These are phyloP conservation scores for Brachypterus glaber DNA, from an alignment of 2,888 invertebrate genomes.

Conservation along the genomic window DNA sequence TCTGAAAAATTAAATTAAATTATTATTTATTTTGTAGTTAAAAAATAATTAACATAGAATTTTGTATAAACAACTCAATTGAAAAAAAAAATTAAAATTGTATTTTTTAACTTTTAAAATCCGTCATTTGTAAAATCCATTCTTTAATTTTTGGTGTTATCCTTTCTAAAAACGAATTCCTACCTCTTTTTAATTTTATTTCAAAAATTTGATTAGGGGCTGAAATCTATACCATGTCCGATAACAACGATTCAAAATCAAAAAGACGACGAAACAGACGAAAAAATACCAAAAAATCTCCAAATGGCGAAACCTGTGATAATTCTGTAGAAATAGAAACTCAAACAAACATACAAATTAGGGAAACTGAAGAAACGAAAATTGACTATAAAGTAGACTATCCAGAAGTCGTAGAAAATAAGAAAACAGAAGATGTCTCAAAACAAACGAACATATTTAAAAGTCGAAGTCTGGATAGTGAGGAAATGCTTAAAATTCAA, in stretches of 20 bases:
- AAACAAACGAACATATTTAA: slow-evolving; percentile 24
- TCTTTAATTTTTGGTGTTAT: too few relatives aligned
- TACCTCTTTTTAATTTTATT: too few relatives aligned
- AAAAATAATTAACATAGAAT: too few relatives aligned
- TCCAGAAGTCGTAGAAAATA: slow-evolving; percentile 25
- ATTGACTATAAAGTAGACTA: slow-evolving; percentile 37
- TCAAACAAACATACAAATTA: slow-evolving; percentile 8
- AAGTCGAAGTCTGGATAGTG: slow-evolving; percentile 38
- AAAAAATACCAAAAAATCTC: slow-evolving; percentile 12
- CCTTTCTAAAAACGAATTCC: too few relatives aligned
- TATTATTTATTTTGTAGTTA: too few relatives aligned
- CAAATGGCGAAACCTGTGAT: slow-evolving; percentile 6
- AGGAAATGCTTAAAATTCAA: slow-evolving; percentile 36
- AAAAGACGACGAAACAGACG: not conserved
- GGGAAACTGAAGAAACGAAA: slow-evolving; percentile 16
- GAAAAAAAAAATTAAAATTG: too few relatives aligned
- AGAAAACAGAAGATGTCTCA: slow-evolving; percentile 9
- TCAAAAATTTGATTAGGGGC: too few relatives aligned
- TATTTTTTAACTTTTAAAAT: too few relatives aligned
- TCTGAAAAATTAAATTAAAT: too few relatives aligned
- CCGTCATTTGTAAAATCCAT: too few relatives aligned
- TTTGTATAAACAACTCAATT: too few relatives aligned
- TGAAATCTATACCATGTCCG: too few relatives aligned
- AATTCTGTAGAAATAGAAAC: slow-evolving; percentile 12
- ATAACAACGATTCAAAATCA: not conserved